phyloP scores from a whole-genome alignment of 2,113 vertebrate species.

The Arvicanthis niloticus region DNA sequence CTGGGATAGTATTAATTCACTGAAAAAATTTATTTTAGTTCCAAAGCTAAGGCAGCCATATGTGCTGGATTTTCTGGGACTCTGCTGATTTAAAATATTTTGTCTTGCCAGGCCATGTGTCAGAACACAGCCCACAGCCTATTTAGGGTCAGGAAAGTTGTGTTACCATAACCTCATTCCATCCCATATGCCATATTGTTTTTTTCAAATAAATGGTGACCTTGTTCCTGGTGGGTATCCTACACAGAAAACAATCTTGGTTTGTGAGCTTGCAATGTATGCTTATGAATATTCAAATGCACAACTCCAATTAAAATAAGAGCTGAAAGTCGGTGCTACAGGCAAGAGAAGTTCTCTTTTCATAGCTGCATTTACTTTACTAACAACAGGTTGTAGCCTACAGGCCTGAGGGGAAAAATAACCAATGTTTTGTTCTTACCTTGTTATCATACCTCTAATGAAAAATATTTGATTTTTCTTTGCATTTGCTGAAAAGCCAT shows the following conservation, averaged over 20 bases:
- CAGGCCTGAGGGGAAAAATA: constrained; percentile 23
- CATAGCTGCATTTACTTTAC: constrained; percentile 31
- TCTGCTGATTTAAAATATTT: constrained; percentile 78
- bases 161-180: constrained; percentile 58
- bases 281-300: constrained; percentile 75
- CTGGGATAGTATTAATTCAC: not conserved
- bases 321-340: constrained; percentile 22
- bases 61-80: constrained; percentile 63
- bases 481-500: not conserved
- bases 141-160: constrained; percentile 67
- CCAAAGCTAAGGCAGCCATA: constrained; percentile 69
- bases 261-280: constrained; percentile 33
- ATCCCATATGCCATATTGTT: constrained; percentile 77
- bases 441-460: not conserved
- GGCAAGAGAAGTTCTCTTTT: constrained; percentile 47
- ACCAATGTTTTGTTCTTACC: constrained; percentile 16
- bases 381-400: not conserved
- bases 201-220: constrained; percentile 65
- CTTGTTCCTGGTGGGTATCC: constrained; percentile 52
- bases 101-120: constrained; percentile 63
- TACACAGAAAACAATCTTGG: constrained; percentile 49
- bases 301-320: constrained; percentile 61
- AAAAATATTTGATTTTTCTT: not conserved
- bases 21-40: constrained; percentile 71
- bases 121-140: constrained; percentile 54